A percentile compares a stretch with the other conserved stretches of the same genome.
Conservation (phyloP, 37 sponge, comb jelly and placozoan species). For the Eunapius fragilis region DNA sequence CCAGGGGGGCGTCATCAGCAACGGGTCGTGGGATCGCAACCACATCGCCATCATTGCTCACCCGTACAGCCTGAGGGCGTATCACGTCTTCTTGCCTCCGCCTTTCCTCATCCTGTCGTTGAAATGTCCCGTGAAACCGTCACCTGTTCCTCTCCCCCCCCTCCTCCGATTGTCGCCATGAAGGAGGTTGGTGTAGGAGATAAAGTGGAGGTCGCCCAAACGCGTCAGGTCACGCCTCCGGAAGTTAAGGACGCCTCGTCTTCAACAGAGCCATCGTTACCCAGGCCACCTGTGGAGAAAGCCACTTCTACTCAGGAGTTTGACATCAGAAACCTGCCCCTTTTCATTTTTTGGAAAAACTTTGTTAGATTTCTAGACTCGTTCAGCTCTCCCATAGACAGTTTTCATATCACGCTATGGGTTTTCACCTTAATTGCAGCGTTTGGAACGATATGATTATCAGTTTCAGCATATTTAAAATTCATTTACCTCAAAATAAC, state of each 20-base stretch:
- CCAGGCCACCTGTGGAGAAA: neutral
- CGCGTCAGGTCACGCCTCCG: neutral
- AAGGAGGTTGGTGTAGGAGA: neutral
- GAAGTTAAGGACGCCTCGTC: neutral
- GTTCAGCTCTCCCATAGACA: slow-evolving; percentile 24
- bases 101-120: slow-evolving; percentile 46
- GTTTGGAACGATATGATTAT: slow-evolving; percentile 33
- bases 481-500: neutral
- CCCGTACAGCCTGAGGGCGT: slow-evolving; percentile 36
- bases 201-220: neutral
- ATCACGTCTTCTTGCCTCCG: slow-evolving; percentile 75
- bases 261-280: neutral
- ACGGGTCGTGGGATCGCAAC: neutral
- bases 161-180: neutral
- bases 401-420: slow-evolving; percentile 63
- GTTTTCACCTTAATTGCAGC: slow-evolving; percentile 53
- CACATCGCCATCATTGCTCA: slow-evolving; percentile 39
- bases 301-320: slow-evolving; percentile 15
- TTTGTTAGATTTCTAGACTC: slow-evolving; percentile 48
- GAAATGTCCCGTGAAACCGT: neutral
- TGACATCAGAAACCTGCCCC: slow-evolving; percentile 37
- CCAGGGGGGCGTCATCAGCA: slow-evolving; percentile 63
- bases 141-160: neutral
- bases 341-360: slow-evolving; percentile 58
- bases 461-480: neutral